Evolutionary conservation across 1,140 invertebrate genomes (phyloP).

Genomic region (Bombus sibiricus): DNA sequence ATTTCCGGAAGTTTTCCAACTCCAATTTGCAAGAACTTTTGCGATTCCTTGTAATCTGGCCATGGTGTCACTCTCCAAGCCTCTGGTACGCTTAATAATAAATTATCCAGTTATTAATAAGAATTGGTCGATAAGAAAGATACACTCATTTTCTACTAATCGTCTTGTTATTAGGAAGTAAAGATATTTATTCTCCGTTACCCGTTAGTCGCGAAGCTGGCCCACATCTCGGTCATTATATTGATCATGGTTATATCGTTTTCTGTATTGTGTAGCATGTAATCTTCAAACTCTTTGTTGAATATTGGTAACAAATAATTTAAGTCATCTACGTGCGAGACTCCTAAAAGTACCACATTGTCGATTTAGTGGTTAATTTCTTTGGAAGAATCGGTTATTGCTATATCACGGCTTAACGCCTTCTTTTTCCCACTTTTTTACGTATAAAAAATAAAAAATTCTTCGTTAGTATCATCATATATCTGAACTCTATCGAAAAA

Average conservation of each 20-base stretch:
- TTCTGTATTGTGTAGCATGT: slow-evolving; percentile 67
- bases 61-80: slow-evolving; percentile 62
- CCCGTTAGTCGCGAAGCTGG: slow-evolving; percentile 80
- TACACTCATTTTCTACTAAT: no score
- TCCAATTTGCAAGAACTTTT: slow-evolving; percentile 72
- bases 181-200: slow-evolving; percentile 54
- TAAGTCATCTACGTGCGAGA: slow-evolving; percentile 81
- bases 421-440: no score
- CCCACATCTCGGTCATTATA: slow-evolving; percentile 80
- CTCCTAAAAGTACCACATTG: slow-evolving; percentile 67
- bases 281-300: slow-evolving; percentile 50
- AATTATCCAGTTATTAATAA: no score
- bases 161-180: fast-evolving
- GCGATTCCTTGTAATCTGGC: slow-evolving; percentile 70
- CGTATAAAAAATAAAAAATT: no score
- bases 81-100: slow-evolving; percentile 62
- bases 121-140: no score
- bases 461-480: no score
- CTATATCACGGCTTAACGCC: no score
- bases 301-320: slow-evolving; percentile 79
- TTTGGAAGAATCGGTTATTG: no score
- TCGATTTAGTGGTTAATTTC: no score
- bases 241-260: slow-evolving; percentile 76
- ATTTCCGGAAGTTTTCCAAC: slow-evolving; percentile 58
- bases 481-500: no score